phyloP scores from a whole-genome alignment of 1,140 invertebrate species.

The Anastrepha ludens region DNA sequence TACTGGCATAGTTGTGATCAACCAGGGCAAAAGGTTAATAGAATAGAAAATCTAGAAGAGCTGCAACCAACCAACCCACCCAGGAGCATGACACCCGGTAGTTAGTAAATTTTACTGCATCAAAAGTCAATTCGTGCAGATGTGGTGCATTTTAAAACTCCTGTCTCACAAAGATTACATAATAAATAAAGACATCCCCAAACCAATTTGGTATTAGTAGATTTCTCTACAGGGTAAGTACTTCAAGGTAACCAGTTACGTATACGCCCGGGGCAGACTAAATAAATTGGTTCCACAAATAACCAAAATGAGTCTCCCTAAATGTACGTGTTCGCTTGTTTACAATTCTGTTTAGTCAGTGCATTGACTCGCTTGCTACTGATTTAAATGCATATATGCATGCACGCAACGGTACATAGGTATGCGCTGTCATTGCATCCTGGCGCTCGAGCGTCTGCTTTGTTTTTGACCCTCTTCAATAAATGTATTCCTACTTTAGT shows the following conservation, averaged over 20 bases:
- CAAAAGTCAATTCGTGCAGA: too few species aligned
- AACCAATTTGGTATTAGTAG: too few species aligned
- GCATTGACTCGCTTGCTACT: conserved; percentile 30
- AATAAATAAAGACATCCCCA: too few species aligned
- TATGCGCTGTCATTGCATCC: background rate
- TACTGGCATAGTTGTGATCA: too few species aligned
- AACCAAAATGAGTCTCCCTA: background rate
- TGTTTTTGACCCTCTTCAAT: background rate
- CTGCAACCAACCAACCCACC: too few species aligned
- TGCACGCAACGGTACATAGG: background rate
- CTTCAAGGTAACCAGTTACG: background rate
- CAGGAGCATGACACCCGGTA: too few species aligned
- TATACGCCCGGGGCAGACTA: background rate
- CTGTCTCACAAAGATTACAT: too few species aligned
- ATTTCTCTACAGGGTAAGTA: too few species aligned
- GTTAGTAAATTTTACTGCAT: too few species aligned
- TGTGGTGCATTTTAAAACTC: too few species aligned
- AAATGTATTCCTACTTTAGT: background rate
- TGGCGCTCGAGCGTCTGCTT: background rate
- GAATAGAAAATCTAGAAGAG: too few species aligned
- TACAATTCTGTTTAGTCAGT: conserved; percentile 6
- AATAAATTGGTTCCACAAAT: background rate
- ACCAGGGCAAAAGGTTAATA: too few species aligned
- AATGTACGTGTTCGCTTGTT: background rate
- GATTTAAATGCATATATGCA: background rate